phyloP scores from a whole-genome alignment of 2,113 vertebrate genomes.

The Lethenteron camtschaticum region DNA sequence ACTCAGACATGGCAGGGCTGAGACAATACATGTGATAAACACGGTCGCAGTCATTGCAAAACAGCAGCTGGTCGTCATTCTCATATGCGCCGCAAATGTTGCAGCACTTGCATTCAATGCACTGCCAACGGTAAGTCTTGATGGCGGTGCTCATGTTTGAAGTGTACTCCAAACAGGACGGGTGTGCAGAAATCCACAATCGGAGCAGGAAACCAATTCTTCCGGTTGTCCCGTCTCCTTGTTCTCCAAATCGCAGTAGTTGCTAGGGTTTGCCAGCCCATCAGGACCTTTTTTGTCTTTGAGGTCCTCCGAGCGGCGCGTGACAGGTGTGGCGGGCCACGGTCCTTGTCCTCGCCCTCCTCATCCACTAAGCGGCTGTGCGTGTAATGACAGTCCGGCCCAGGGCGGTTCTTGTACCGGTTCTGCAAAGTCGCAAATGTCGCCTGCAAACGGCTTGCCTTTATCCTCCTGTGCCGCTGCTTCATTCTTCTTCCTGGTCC shows the following conservation, averaged over 20 bases:
- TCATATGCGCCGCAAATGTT: constrained; percentile 12
- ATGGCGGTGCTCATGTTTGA: constrained; percentile 64
- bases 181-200: too few relatives aligned
- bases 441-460: too few relatives aligned
- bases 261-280: constrained; percentile 64
- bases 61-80: constrained; percentile 77
- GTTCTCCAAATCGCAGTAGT: constrained; percentile 92
- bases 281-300: constrained; percentile 85
- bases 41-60: constrained; percentile 70
- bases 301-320: constrained; percentile 42
- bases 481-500: too few relatives aligned
- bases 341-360: constrained; percentile 69
- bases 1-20: constrained; percentile 76
- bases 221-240: constrained; percentile 79
- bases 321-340: constrained; percentile 36
- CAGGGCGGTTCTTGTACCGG: constrained; percentile 56
- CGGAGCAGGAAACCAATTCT: too few relatives aligned
- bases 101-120: too few relatives aligned
- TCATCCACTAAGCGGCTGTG: constrained; percentile 88
- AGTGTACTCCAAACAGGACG: too few relatives aligned
- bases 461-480: too few relatives aligned
- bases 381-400: constrained; percentile 85
- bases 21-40: constrained; percentile 89
- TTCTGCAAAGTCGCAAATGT: too few relatives aligned
- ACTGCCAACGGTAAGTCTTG: constrained; percentile 43